A percentile compares a stretch with the other conserved stretches of the same genome.
phyloP scores from a whole-genome alignment of 2,797 vertebrate genomes.

The Pangasius mekongensis region DNA sequence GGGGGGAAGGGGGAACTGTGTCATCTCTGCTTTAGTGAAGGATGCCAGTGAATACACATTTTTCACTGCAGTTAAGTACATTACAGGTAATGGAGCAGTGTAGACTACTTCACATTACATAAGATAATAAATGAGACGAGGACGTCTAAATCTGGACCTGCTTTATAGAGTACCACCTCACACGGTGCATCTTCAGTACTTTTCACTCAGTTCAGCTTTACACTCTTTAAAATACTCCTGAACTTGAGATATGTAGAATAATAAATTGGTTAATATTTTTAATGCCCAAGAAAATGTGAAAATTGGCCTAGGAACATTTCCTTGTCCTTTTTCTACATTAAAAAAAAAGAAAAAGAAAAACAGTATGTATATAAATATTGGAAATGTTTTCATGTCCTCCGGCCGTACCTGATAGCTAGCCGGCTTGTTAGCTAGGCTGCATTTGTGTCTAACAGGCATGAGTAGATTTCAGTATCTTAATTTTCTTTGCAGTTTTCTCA shows the following conservation, averaged over 20 bases:
- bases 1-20: background rate
- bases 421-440: background rate
- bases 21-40: slow-evolving; percentile 22
- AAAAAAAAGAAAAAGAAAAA: background rate
- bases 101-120: slow-evolving; percentile 5
- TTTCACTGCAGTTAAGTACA: slow-evolving; percentile 9
- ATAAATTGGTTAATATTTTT: background rate
- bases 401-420: background rate
- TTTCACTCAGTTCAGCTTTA: background rate
- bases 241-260: no score
- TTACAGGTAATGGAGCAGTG: slow-evolving; percentile 21
- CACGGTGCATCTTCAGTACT: background rate
- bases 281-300: background rate
- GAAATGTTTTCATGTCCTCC: background rate
- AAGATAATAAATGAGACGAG: slow-evolving; percentile 5
- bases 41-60: slow-evolving; percentile 23
- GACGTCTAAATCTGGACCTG: slow-evolving; percentile 14
- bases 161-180: background rate
- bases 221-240: background rate
- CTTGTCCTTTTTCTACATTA: background rate
- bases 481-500: background rate
- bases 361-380: background rate
- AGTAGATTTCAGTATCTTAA: background rate
- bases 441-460: background rate
- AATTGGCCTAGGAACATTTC: background rate